These are phyloP conservation scores for Agapornis roseicollis DNA, from an alignment of 2,113 vertebrate genomes.

Conservation along the genomic window DNA sequence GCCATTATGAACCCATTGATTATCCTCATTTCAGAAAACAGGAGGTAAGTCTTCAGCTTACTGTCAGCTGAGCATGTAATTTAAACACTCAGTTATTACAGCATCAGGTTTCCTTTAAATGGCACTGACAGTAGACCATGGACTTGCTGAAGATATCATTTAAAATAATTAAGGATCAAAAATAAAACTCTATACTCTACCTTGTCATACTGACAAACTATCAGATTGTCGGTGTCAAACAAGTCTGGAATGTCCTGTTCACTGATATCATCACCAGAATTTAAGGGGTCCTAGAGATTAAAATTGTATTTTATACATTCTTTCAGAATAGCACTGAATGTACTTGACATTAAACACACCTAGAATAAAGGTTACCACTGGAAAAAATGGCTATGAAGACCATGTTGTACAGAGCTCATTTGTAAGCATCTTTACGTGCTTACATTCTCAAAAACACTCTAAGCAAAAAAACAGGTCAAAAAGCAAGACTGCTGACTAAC, in stretches of 20 bases:
- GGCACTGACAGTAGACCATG: neutral
- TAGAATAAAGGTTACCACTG: neutral
- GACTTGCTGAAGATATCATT: neutral
- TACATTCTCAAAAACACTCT: neutral
- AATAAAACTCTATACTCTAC: slow-evolving; percentile 69
- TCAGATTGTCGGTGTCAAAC: slow-evolving; percentile 94
- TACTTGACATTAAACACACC: neutral
- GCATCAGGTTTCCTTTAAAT: neutral
- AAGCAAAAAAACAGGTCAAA: neutral
- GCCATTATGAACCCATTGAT: neutral
- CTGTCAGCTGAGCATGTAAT: neutral
- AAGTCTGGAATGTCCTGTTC: slow-evolving; percentile 94
- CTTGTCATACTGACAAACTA: slow-evolving; percentile 98
- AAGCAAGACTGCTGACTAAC: neutral
- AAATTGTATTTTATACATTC: neutral
- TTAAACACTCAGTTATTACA: neutral
- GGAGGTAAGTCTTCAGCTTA: neutral
- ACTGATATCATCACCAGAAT: slow-evolving; percentile 94
- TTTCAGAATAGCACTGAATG: neutral
- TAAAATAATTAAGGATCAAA: neutral
- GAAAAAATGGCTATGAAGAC: neutral
- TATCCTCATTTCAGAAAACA: neutral
- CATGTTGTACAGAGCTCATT: neutral
- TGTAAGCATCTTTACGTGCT: neutral
- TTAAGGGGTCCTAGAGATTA: slow-evolving; percentile 87